Conservation (phyloP, 2,888 invertebrate species). For the Hoplodrina ambigua region DNA sequence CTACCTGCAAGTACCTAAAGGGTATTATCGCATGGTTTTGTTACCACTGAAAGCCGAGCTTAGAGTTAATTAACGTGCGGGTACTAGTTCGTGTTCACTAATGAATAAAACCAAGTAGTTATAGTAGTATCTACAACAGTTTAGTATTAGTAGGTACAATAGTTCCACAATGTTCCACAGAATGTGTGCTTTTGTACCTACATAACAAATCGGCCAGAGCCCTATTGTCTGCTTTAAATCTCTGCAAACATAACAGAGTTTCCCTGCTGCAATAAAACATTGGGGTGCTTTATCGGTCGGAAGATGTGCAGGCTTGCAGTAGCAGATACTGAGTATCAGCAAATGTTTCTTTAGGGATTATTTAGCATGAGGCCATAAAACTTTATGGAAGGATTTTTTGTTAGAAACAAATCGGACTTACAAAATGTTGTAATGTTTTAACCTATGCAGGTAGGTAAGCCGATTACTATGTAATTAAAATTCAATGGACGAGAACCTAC, state of each 20-base stretch:
- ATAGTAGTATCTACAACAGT: constrained; percentile 21
- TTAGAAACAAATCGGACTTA: not conserved
- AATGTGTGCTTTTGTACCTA: constrained; percentile 43
- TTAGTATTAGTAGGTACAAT: constrained; percentile 31
- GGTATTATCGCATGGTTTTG: constrained; percentile 67
- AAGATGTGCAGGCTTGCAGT: constrained; percentile 54
- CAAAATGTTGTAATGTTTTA: too few species aligned
- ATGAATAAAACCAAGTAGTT: constrained; percentile 60
- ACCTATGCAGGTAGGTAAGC: not conserved
- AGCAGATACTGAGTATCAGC: constrained; percentile 36
- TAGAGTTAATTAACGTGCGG: constrained; percentile 75
- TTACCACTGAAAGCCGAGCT: constrained; percentile 72
- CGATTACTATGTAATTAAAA: constrained; percentile 34
- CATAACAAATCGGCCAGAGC: constrained; percentile 28
- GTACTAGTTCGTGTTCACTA: constrained; percentile 66
- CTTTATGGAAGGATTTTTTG: constrained; percentile 7
- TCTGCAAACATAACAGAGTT: constrained; percentile 28
- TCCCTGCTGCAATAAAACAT: constrained; percentile 56
- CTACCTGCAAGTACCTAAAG: constrained; percentile 46
- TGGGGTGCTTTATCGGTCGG: constrained; percentile 60
- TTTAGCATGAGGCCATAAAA: constrained; percentile 17
- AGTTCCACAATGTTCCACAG: constrained; percentile 29
- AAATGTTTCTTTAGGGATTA: constrained; percentile 29
- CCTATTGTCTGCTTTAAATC: constrained; percentile 51
- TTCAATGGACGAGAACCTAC: constrained; percentile 38